Conservation (phyloP, 2,888 invertebrate species). For the Leptinotarsa juncta region DNA sequence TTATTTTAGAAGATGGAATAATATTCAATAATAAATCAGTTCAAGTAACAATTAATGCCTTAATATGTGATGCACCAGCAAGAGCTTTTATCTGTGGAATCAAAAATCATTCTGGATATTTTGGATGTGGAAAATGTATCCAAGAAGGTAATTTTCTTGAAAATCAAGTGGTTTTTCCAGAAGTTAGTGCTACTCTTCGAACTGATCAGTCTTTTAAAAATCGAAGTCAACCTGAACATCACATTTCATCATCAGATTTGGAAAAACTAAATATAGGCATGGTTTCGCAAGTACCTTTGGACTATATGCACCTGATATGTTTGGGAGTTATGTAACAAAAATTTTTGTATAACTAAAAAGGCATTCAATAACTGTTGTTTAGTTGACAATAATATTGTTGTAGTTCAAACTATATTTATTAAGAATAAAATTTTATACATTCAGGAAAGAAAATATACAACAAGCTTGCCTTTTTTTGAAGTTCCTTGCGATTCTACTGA, state of each 20-base stretch:
- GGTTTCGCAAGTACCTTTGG: constrained; percentile 41
- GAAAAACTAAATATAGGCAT: constrained; percentile 37
- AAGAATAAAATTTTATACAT: constrained; percentile 13
- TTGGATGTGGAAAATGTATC: constrained; percentile 44
- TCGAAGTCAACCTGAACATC: constrained; percentile 41
- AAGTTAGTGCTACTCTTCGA: constrained; percentile 27
- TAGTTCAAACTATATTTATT: constrained; percentile 13
- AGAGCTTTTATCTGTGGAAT: constrained; percentile 45
- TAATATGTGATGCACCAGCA: constrained; percentile 53
- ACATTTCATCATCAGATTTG: constrained; percentile 40
- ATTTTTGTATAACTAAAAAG: constrained; percentile 10
- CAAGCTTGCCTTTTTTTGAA: constrained; percentile 14
- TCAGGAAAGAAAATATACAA: constrained; percentile 8
- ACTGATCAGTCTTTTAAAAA: constrained; percentile 36
- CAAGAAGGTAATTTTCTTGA: constrained; percentile 36
- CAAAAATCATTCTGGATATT: constrained; percentile 50
- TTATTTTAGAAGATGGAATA: constrained; percentile 25
- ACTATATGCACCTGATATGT: constrained; percentile 43
- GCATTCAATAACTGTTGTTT: constrained; percentile 18
- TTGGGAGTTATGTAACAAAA: constrained; percentile 44
- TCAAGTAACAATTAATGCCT: constrained; percentile 39
- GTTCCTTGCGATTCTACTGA: constrained; percentile 23
- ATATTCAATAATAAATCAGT: constrained; percentile 24
- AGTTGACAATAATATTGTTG: constrained; percentile 23
- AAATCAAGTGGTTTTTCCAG: constrained; percentile 30